Conservation (phyloP, 2,888 invertebrate genomes). For the Pterostichus niger region DNA sequence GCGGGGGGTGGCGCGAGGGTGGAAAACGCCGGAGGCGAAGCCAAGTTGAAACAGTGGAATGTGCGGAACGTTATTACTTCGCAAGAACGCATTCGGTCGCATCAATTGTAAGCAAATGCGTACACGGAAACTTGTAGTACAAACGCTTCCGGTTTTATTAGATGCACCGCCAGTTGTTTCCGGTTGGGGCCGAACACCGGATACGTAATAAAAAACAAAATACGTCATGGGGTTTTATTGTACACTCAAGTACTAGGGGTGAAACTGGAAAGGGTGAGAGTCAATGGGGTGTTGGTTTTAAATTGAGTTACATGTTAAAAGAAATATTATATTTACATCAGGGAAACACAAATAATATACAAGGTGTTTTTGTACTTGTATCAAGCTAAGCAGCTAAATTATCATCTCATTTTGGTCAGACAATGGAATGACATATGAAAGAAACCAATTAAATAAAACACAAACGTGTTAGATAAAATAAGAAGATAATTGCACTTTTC, state of each 20-base stretch:
- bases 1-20: neutral
- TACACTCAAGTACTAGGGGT: neutral
- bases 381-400: too few relatives aligned
- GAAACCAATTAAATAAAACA: too few relatives aligned
- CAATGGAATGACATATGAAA: too few relatives aligned
- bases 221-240: conserved; percentile 29
- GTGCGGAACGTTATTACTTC: conserved; percentile 64
- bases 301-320: too few relatives aligned
- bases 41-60: conserved; percentile 30
- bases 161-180: conserved; percentile 52
- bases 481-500: too few relatives aligned
- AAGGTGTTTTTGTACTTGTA: too few relatives aligned
- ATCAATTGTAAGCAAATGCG: conserved; percentile 67
- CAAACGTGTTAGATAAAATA: too few relatives aligned
- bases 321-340: too few relatives aligned
- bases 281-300: too few relatives aligned
- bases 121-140: conserved; percentile 62
- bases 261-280: neutral
- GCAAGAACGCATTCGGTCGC: conserved; percentile 65
- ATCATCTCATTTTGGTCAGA: too few relatives aligned
- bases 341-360: too few relatives aligned
- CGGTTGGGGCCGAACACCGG: conserved; percentile 12
- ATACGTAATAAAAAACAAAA: conserved; percentile 44
- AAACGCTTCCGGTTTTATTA: conserved; percentile 59
- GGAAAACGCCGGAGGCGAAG: neutral